These are phyloP conservation scores for Mustela erminea DNA, from an alignment of 2,797 vertebrate species.

Conservation along the genomic window DNA sequence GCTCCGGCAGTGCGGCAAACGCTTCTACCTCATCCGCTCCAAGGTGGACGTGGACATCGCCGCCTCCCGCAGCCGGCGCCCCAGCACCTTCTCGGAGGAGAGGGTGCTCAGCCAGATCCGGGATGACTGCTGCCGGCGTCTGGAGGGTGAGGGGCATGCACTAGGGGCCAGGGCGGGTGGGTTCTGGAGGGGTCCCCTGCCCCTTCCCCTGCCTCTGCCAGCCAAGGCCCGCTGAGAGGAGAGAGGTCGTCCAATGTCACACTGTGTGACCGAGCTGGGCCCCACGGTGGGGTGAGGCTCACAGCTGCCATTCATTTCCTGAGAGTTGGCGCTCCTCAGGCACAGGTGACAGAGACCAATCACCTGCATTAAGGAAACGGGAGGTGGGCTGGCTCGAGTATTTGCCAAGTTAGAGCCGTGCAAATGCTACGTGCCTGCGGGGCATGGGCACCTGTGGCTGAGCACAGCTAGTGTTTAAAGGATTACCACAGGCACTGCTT, in stretches of 20 bases:
- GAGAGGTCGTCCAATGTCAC: neutral
- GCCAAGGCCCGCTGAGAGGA: neutral
- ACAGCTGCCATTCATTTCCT: neutral
- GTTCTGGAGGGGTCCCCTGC: neutral
- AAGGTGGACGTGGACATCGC: constrained; percentile 82
- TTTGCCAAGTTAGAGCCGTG: neutral
- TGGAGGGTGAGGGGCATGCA: constrained; percentile 2
- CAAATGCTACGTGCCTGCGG: neutral
- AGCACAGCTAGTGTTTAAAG: neutral
- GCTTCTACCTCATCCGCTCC: constrained; percentile 85
- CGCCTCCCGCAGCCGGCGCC: neutral
- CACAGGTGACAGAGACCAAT: neutral
- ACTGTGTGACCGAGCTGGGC: neutral
- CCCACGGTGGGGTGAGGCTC: neutral
- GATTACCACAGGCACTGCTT: neutral
- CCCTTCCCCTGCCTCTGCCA: neutral
- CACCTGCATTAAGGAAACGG: neutral
- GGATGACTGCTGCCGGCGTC: constrained; percentile 63
- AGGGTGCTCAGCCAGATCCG: constrained; percentile 67
- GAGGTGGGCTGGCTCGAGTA: neutral
- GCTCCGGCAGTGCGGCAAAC: constrained; percentile 76
- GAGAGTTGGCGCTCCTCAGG: neutral
- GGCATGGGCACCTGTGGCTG: neutral
- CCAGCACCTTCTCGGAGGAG: constrained; percentile 52
- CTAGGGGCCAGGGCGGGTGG: neutral